Evolutionary conservation across 2,888 invertebrate genomes (phyloP).

Genomic region (Pasiphila rectangulata): DNA sequence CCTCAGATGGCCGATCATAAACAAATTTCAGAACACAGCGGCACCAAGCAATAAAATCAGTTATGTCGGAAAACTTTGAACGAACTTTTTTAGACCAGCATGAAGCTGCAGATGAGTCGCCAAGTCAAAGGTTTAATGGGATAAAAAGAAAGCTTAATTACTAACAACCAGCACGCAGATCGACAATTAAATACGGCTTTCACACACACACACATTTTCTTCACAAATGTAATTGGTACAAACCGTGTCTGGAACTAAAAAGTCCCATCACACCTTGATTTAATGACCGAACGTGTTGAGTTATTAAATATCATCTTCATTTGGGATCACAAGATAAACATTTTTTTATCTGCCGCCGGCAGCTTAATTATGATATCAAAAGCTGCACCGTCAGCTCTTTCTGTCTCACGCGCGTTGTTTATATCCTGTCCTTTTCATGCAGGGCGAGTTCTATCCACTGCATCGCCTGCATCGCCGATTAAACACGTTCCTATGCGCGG

Average conservation of each 20-base stretch:
- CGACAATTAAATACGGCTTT: slow-evolving; percentile 37
- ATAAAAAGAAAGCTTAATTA: slow-evolving; percentile 33
- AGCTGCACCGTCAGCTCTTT: slow-evolving; percentile 60
- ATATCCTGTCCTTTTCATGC: slow-evolving; percentile 53
- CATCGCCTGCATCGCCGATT: slow-evolving; percentile 66
- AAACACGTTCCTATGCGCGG: slow-evolving; percentile 78
- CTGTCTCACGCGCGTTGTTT: slow-evolving; percentile 45
- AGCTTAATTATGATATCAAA: slow-evolving; percentile 78
- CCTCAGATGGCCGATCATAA: neutral
- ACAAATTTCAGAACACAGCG: neutral
- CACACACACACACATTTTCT: slow-evolving; percentile 39
- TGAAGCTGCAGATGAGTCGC: slow-evolving; percentile 7
- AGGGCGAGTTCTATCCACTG: slow-evolving; percentile 53
- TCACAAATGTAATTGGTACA: slow-evolving; percentile 36
- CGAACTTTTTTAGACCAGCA: neutral
- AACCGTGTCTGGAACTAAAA: slow-evolving; percentile 45
- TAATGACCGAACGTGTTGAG: slow-evolving; percentile 60
- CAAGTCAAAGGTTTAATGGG: slow-evolving; percentile 29
- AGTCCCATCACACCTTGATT: slow-evolving; percentile 45
- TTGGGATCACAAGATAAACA: slow-evolving; percentile 69
- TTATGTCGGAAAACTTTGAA: neutral
- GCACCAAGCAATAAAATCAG: neutral
- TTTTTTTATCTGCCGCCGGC: slow-evolving; percentile 59
- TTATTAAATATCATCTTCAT: slow-evolving; percentile 66
- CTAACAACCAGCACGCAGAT: slow-evolving; percentile 28